Conservation (phyloP, 2,888 invertebrate genomes). For the Sclerodermus sp. region DNA sequence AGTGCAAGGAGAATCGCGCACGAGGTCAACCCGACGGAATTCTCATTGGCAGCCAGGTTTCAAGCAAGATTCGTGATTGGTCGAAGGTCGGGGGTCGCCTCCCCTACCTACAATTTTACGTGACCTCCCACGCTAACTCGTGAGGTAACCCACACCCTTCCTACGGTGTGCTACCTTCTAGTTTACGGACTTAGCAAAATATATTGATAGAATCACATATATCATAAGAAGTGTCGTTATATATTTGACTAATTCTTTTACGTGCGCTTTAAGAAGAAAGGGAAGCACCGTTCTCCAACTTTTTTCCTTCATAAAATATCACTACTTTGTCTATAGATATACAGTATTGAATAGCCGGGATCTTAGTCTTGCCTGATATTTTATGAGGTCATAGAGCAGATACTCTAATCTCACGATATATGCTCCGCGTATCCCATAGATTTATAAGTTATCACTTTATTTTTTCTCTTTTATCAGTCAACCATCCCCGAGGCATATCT, state of each 20-base stretch:
- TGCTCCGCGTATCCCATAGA: too few relatives aligned
- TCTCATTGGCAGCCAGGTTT: conserved; percentile 49
- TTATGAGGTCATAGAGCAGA: too few relatives aligned
- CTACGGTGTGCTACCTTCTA: too few relatives aligned
- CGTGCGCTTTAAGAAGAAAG: too few relatives aligned
- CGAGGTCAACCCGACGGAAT: conserved; percentile 38
- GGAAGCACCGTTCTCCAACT: conserved; percentile 18
- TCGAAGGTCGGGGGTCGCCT: conserved; percentile 52
- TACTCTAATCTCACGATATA: too few relatives aligned
- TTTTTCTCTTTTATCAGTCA: conserved; percentile 9
- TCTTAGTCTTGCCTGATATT: too few relatives aligned
- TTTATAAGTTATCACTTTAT: conserved; percentile 5
- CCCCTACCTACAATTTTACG: conserved; percentile 47
- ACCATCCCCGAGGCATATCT: conserved; percentile 16
- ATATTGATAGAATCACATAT: too few relatives aligned
- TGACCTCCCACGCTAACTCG: conserved; percentile 52
- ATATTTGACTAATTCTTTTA: too few relatives aligned
- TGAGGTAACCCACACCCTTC: conserved; percentile 32
- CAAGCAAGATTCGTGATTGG: conserved; percentile 47
- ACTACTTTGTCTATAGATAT: background rate
- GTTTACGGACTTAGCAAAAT: too few relatives aligned
- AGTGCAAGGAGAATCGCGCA: conserved; percentile 43
- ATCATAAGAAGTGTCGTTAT: too few relatives aligned
- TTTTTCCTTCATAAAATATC: conserved; percentile 6
- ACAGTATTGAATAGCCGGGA: too few relatives aligned